Evolutionary conservation across 2,113 vertebrate genomes (phyloP).

Genomic region (Aix galericulata): DNA sequence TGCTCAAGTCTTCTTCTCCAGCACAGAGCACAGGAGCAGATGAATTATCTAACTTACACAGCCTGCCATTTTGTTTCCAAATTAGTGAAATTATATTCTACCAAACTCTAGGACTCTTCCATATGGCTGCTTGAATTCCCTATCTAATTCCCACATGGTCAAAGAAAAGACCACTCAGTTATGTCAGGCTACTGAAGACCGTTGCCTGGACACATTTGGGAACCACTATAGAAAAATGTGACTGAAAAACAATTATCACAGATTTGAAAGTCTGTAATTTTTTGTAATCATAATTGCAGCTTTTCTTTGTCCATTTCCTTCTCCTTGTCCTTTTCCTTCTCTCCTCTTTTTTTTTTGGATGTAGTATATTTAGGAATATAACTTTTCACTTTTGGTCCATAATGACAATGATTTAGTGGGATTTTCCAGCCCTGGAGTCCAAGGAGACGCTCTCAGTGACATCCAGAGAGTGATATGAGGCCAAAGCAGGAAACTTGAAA

Average conservation of each 20-base stretch:
- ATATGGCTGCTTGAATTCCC: neutral
- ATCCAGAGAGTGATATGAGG: neutral
- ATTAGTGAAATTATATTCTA: neutral
- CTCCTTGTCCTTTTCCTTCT: too few species aligned
- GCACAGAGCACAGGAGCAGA: neutral
- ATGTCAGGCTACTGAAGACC: neutral
- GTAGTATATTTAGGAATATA: neutral
- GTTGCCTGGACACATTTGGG: neutral
- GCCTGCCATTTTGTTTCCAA: neutral
- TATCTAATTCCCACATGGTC: neutral
- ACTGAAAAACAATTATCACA: neutral
- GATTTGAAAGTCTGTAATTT: neutral
- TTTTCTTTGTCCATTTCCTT: neutral
- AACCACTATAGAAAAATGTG: neutral
- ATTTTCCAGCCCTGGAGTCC: neutral
- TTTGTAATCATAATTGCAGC: neutral
- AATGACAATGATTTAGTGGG: neutral
- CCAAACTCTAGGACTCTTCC: neutral
- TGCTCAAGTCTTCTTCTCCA: fast-evolving
- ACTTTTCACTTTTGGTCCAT: neutral
- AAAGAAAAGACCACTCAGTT: neutral
- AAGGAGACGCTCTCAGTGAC: neutral
- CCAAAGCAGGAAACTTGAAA: neutral
- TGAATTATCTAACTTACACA: neutral
- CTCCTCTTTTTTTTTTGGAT: neutral